Evolutionary conservation across 2,113 vertebrate genomes (phyloP).

Genomic region (Pholis gunnellus): DNA sequence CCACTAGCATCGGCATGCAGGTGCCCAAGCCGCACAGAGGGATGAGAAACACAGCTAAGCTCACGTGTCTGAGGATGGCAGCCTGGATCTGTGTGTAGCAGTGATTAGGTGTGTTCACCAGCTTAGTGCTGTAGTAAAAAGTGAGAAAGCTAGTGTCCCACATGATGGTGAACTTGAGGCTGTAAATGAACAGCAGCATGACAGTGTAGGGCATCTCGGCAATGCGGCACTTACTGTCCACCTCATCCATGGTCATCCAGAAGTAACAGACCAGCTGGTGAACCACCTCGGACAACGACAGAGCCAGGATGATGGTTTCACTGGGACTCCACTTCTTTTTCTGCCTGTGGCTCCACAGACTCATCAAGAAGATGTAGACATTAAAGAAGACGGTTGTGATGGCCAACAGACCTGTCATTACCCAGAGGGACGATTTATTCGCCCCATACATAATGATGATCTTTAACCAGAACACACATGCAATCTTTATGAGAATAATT

Average conservation of each 20-base stretch:
- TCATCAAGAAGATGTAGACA: conserved; percentile 77
- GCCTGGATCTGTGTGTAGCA: conserved; percentile 79
- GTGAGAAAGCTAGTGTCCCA: conserved; percentile 83
- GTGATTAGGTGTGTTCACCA: conserved; percentile 77
- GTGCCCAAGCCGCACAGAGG: conserved; percentile 67
- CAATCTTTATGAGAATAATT: conserved; percentile 16
- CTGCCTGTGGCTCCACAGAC: conserved; percentile 61
- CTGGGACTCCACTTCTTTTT: conserved; percentile 75
- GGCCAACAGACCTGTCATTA: conserved; percentile 68
- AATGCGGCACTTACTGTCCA: conserved; percentile 69
- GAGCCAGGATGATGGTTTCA: conserved; percentile 78
- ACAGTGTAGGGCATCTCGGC: conserved; percentile 36
- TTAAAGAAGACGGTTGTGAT: conserved; percentile 81
- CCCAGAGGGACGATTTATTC: conserved; percentile 69
- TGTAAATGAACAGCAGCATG: conserved; percentile 68
- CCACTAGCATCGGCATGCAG: conserved; percentile 70
- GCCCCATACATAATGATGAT: conserved; percentile 54
- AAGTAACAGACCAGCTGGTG: conserved; percentile 77
- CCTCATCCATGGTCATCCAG: conserved; percentile 80
- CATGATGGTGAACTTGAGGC: conserved; percentile 81
- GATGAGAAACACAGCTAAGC: conserved; percentile 66
- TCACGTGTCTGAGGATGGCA: conserved; percentile 77
- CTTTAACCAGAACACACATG: conserved; percentile 13
- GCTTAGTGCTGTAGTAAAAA: conserved; percentile 85
- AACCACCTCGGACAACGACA: conserved; percentile 60